Base-by-base conservation (phyloP, 23 tunicate species). In the Halocynthia aurantium region DNA sequence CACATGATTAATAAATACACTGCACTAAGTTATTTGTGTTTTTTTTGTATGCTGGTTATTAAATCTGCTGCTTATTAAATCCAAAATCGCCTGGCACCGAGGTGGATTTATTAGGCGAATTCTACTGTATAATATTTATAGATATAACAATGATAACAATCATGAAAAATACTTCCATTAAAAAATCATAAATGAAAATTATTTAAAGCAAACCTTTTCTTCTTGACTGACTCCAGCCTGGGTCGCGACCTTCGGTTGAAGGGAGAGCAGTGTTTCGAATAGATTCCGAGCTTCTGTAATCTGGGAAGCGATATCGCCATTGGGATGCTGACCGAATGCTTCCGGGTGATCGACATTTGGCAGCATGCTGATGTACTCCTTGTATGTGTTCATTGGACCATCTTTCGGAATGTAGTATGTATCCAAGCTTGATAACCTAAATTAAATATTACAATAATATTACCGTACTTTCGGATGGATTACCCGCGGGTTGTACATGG, bases 251-350 rank as follows among this genome's bases (percentile, higher is more conserved):
- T 89, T 96, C 0, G 99, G 99, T 65, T 96, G 99, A n/a, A 96
- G 88, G 13, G 99, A 96, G 8, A 96, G 83, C 72, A 96, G 80
- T 49, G 99, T 96, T 76, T 96, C 99, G 78, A 96, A 96, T 77
- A 96, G 62, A 51, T 72, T 89, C 13, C 99, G 69, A 17, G 99
- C 99, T 75, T 96, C 99, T 0, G 99, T 96, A 77, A 96, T 96
- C 67, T 96, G 99, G 7, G 99, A 96, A 5, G 99, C 99, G 21
- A 96, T 90, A 64, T 96, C 99, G 7, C 97, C 99, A 65, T 96
- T 96, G 18, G 99, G 86, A 62, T 96, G 99, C 68, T 96, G 99
- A 18, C 99, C 99, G 44, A 96, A 96, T 7, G 99, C 99, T 68
- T 96, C 99, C 5, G 99, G 99, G 58, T 96, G 96, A 69, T 96